Evolutionary conservation across 2,113 vertebrate species (phyloP), one percentile per base, ranked within the genome.

Genomic region (Agapornis roseicollis): DNA sequence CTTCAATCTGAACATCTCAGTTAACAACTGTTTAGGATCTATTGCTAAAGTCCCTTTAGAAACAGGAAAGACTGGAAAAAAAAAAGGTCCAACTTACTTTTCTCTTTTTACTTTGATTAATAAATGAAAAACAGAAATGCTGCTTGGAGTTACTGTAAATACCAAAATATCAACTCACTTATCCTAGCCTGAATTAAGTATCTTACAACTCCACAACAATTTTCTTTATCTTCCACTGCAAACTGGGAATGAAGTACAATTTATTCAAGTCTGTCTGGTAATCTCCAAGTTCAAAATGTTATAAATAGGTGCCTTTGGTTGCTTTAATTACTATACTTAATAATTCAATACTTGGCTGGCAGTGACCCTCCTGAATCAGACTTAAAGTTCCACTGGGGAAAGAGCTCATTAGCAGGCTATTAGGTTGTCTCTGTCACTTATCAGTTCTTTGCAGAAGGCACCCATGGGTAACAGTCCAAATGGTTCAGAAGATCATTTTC

Each of bases 361-460:
- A 82, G n/a, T 93, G 80, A 94, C 93, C 71, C 80, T 94, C 35
- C 33, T 79, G 65, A 83, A 85, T 92, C 37, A 82, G 66, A 85
- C 61, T 85, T 65, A 46, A 55, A 90, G 69, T 87, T 93, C 89
- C 61, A 47, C 42, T 69, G 77, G 80, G 56, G 37, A 71, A 91
- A 83, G 87, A 90, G 66, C 90, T 96, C 77, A 91, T 93, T 89
- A 96, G 70, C 83, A 85, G 35, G 55, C 65, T 89, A 77, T 88
- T 90, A 85, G 64, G 58, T 73, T 6, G 4, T 56, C 52, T 92
- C 88, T 82, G 35, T 66, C 55, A 88, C 68, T 93, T 93, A 85
- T 79, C 55, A 85, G 53, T 76, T 85, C 76, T 52, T 92, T 79
- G 71, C 84, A 96, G 71, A 91, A 88, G 61, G 50, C 66, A 91